Base-by-base conservation (phyloP, 2,797 vertebrate species). In the Enteromius argenteus region DNA sequence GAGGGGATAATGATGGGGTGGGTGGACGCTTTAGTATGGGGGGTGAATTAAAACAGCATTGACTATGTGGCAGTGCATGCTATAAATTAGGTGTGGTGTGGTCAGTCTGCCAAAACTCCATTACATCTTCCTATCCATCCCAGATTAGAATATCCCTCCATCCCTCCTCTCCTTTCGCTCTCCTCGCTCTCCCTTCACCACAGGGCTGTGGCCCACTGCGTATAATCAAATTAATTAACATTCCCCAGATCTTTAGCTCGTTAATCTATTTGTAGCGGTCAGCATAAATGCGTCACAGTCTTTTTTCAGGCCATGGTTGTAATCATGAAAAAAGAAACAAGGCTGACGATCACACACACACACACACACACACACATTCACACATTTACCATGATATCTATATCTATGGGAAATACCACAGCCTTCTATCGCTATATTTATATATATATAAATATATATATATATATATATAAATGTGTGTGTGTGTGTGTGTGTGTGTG, bases 11-110 rank as follows among this genome's bases (percentile, higher is more conserved):
- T 91, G 89, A 92, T 90, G 72, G 89, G 83, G 42, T 35, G 67
- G 82, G 83, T 87, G 83, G 88, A 89, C 83, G 86, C 87, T 86
- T 51, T n/a, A 83, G 85, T 80, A 92, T 91, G 92, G 90, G 71
- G 91, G 91, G 86, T 91, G 94, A 96, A 96, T 96, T 95, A 96
- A 96, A 94, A 94, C 92, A 89, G 93, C 95, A 96, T 96, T 95
- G 96, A 97, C 95, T 96, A 93, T 96, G 93, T 96, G 95, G 96
- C 95, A 96, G 92, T 91, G 89, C 84, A 83, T 89, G 90, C 94
- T 91, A 94, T 96, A 96, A 96, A 96, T 96, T 94, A 93, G 86
- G 90, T 85, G 82, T 85, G 91, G 89, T 87, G 88, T 89, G 88
- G 92, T 93, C 89, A 88, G 91, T 91, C 90, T 91, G 92, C 91